Conservation (phyloP, 2,797 vertebrate species). For the Enteromius radiatus region DNA sequence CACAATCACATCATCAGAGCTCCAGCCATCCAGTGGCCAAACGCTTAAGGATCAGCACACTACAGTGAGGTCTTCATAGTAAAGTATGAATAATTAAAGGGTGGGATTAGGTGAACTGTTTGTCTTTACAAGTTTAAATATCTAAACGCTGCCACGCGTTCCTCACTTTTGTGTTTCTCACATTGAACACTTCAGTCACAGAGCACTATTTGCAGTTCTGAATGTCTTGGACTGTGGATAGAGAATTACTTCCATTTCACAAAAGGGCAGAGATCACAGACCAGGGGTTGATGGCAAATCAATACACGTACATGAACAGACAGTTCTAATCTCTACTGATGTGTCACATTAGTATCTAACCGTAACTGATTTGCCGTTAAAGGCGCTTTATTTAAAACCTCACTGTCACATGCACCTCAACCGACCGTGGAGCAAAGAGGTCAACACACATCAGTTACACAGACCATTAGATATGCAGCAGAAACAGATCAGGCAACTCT, state of each 20-base stretch:
- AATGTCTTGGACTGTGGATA: background rate
- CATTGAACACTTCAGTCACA: background rate
- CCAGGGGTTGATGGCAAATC: background rate
- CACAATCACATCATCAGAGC: slow-evolving; percentile 36
- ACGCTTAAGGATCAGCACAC: slow-evolving; percentile 67
- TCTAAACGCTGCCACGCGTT: slow-evolving; percentile 25
- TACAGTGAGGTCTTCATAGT: slow-evolving; percentile 71
- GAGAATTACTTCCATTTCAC: slow-evolving; percentile 2
- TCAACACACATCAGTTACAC: slow-evolving; percentile 40
- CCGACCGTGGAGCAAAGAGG: slow-evolving; percentile 7
- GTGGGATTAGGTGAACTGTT: slow-evolving; percentile 74
- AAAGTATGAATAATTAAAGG: slow-evolving; percentile 79
- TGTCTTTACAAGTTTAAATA: background rate
- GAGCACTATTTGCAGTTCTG: background rate
- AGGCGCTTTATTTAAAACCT: slow-evolving; percentile 13
- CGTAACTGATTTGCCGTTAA: slow-evolving; percentile 11
- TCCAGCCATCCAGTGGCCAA: slow-evolving; percentile 61
- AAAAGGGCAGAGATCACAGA: slow-evolving; percentile 2
- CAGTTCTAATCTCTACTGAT: slow-evolving; percentile 25
- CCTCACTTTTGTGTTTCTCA: background rate
- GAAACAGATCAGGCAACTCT: background rate
- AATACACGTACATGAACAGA: background rate
- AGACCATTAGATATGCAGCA: slow-evolving; percentile 15
- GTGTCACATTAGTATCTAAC: slow-evolving; percentile 19
- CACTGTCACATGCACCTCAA: slow-evolving; percentile 3